A percentile compares a stretch with the other conserved stretches of the same genome.
These are phyloP conservation scores for Amyelois transitella DNA, from an alignment of 1,140 invertebrate genomes.

Conservation along the genomic window DNA sequence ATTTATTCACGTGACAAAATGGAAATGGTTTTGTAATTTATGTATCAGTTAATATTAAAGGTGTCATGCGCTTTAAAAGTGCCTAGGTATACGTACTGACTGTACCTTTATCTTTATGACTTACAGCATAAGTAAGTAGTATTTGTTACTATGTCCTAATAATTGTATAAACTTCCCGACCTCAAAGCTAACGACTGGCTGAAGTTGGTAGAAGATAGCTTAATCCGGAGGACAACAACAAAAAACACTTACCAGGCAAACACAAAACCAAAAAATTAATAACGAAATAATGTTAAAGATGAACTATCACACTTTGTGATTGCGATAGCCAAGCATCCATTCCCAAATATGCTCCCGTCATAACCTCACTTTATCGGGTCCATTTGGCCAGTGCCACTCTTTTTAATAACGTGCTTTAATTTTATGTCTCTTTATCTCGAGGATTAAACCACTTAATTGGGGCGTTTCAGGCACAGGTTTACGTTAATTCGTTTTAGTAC, in stretches of 20 bases:
- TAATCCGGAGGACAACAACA: too few relatives aligned
- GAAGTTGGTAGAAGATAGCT: too few relatives aligned
- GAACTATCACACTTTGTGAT: not conserved
- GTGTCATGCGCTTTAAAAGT: too few relatives aligned
- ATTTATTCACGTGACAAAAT: slow-evolving; percentile 7
- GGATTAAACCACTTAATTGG: slow-evolving; percentile 52
- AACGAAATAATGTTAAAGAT: too few relatives aligned
- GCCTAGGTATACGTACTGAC: too few relatives aligned
- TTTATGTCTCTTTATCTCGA: slow-evolving; percentile 56
- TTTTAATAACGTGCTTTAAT: slow-evolving; percentile 67
- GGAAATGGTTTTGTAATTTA: slow-evolving; percentile 6
- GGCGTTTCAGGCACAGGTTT: slow-evolving; percentile 43
- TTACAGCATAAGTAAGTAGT: too few relatives aligned
- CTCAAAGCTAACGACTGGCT: too few relatives aligned
- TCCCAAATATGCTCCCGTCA: slow-evolving; percentile 44
- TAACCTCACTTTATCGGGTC: slow-evolving; percentile 51
- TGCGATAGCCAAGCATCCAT: slow-evolving; percentile 24
- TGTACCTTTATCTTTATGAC: too few relatives aligned
- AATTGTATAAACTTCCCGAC: too few relatives aligned
- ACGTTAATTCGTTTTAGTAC: slow-evolving; percentile 24
- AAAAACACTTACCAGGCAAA: too few relatives aligned
- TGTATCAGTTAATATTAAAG: not conserved
- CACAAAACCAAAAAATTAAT: too few relatives aligned
- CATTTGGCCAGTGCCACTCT: slow-evolving; percentile 58
- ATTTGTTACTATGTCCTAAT: too few relatives aligned